Conservation (phyloP, 92 coral and sea anemone genomes). For the Chrysogorgia sp. region DNA sequence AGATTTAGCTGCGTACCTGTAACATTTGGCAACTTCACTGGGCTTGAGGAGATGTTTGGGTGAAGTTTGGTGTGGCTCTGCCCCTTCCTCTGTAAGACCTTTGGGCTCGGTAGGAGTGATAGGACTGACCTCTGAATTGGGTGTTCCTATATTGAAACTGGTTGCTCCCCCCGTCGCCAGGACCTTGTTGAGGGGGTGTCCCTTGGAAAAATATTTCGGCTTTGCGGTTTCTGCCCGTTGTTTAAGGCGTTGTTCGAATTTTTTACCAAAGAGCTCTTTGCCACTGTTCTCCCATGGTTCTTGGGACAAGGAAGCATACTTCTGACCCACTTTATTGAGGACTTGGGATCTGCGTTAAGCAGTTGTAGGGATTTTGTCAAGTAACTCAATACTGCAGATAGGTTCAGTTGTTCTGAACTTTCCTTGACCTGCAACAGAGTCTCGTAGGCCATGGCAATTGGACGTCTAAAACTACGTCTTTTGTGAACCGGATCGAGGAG, state of each 20-base stretch:
- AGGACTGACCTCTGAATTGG: slow-evolving; percentile 22
- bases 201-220: background rate
- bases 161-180: slow-evolving; percentile 40
- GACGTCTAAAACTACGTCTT: slow-evolving; percentile 31
- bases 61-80: background rate
- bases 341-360: slow-evolving; percentile 48
- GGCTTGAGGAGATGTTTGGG: background rate
- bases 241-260: slow-evolving; percentile 52
- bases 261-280: slow-evolving; percentile 46
- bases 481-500: too few species aligned
- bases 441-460: slow-evolving; percentile 16
- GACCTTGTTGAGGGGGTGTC: slow-evolving; percentile 41
- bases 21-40: background rate
- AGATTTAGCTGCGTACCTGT: too few species aligned
- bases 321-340: slow-evolving; percentile 20
- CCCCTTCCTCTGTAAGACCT: slow-evolving; percentile 5
- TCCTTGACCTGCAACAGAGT: slow-evolving; percentile 22
- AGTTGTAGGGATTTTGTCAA: slow-evolving; percentile 38
- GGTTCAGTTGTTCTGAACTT: slow-evolving; percentile 10
- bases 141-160: background rate
- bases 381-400: slow-evolving; percentile 3
- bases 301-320: too few species aligned
- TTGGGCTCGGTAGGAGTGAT: too few species aligned
- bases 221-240: slow-evolving; percentile 47
- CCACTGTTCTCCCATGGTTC: too few species aligned